Evolutionary conservation across 2,888 invertebrate genomes (phyloP), one percentile per base, ranked within the genome.

Genomic region (Ormyrus nitidulus): DNA sequence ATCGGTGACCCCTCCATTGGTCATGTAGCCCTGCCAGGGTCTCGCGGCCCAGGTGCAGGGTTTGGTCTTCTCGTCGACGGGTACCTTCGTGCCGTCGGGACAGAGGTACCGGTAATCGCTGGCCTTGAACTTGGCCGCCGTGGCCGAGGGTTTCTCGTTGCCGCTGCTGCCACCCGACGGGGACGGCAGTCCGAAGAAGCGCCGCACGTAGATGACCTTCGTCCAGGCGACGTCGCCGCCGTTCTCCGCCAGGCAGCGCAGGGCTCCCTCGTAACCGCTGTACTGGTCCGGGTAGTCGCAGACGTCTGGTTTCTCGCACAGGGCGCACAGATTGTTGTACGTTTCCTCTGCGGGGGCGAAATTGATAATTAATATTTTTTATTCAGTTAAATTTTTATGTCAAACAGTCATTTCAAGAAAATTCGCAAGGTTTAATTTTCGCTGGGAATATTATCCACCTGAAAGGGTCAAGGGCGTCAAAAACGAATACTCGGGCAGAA

Each of bases 191-290:
- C 95, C 95, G 87, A 96, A 96, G 92, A 95, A 95, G 88, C 95
- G 94, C 86, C 94, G 92, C 58, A 96, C 95, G 85, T 92, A 96
- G 85, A 95, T 95, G 81, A 95, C 94, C 89, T 96, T 96, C 11
- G 96, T 96, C 92, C 96, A 97, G 11, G 97, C 97, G 3, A 98
- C 94, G 85, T 97, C 94, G 0, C 97, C 97, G 2, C 94, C 94
- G 83, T 96, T 95, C 84, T 95, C 94, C 1, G 95, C 94, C 80
- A 98, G 91, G 89, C 98, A 98, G 48, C 94, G 92, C 65, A 97
- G 91, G 0, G 97, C 96, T 0, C 98, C 98, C 82, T 96, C 95
- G 88, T 97, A 97, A 1, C 97, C 97, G 19, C 96, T 96, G 90
- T 93, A 96, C 71, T 93, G 94, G 89, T 98, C 98, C 0, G 96